Evolutionary conservation across 2,888 invertebrate species (phyloP).

Genomic region (Lamellibrachia satsuma): DNA sequence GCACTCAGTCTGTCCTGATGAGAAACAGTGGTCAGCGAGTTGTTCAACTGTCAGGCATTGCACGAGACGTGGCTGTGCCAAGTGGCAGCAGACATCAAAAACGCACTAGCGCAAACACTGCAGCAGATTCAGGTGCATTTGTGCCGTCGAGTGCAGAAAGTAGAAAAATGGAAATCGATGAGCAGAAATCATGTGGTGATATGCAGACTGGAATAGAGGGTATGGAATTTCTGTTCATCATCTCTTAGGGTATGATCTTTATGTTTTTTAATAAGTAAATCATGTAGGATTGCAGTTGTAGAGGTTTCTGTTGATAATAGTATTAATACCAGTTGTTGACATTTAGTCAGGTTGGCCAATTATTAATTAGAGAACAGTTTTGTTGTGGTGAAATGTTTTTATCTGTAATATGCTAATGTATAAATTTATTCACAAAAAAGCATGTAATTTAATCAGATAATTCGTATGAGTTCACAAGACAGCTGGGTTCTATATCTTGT

Average conservation of each 20-base stretch:
- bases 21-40: neutral
- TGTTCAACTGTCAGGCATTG: neutral
- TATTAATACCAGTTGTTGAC: too few species aligned
- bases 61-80: too few species aligned
- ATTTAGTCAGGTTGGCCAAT: too few species aligned
- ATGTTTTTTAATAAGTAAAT: neutral
- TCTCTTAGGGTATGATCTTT: neutral
- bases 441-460: too few species aligned
- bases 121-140: neutral
- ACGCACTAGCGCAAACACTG: neutral
- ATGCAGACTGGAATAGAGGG: neutral
- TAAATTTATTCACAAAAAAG: too few species aligned
- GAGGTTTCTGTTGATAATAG: neutral
- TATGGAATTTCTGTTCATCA: neutral
- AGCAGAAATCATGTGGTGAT: neutral
- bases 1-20: neutral
- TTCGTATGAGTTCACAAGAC: too few species aligned
- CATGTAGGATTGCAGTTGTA: neutral
- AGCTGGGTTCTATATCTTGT: too few species aligned
- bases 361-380: too few species aligned
- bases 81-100: neutral
- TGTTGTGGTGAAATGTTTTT: too few species aligned
- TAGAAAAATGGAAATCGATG: neutral
- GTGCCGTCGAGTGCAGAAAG: neutral
- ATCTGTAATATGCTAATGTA: too few species aligned